phyloP scores from a whole-genome alignment of 2,888 invertebrate genomes.

The Branchellion lobata region DNA sequence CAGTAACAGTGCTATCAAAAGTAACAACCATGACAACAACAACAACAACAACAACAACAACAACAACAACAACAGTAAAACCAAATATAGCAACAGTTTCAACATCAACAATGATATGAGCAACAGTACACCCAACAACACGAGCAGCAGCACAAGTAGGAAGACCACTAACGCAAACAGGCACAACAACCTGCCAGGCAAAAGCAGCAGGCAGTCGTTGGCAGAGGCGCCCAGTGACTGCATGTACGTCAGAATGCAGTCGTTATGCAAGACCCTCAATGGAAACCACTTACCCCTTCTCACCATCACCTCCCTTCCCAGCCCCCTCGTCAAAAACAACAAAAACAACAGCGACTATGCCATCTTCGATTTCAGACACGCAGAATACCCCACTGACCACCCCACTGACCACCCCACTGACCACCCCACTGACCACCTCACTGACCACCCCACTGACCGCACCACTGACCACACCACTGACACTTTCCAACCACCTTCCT shows the following conservation, averaged over 20 bases:
- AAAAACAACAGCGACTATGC: too few relatives aligned
- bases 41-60: conserved; percentile 18
- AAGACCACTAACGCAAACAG: neutral
- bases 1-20: neutral
- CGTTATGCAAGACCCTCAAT: conserved; percentile 72
- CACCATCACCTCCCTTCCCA: conserved; percentile 69
- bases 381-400: too few relatives aligned
- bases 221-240: too few relatives aligned
- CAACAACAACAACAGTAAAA: neutral
- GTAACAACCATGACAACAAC: neutral
- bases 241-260: conserved; percentile 70
- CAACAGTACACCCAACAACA: neutral
- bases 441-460: neutral
- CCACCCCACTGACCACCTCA: neutral
- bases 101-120: neutral
- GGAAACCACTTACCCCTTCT: conserved; percentile 75
- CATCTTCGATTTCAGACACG: too few relatives aligned
- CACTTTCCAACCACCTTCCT: neutral
- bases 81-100: neutral
- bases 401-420: too few relatives aligned
- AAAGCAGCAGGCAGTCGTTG: neutral
- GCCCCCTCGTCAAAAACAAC: conserved; percentile 52
- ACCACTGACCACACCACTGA: too few relatives aligned
- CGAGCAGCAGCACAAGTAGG: neutral
- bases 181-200: neutral